Percentiles rank a stretch among this genome's conserved stretches.
Conservation (phyloP, 2,888 invertebrate species). For the Drosophila tripunctata region DNA sequence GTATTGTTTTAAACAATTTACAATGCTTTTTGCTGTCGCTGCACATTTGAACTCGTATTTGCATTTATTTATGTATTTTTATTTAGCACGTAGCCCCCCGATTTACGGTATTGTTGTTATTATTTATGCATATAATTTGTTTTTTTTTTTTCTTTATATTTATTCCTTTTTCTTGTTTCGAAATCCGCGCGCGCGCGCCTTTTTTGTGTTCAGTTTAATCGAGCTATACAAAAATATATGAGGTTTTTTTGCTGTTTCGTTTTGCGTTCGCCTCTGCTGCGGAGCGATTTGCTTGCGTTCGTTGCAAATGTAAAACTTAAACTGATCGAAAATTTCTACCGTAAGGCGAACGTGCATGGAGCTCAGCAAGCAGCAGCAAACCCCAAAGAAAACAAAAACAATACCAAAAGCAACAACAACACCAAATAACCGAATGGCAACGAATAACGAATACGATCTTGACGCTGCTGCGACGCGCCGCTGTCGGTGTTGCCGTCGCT, state of each 20-base stretch:
- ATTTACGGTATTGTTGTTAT: constrained; percentile 15
- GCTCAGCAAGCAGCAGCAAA: constrained; percentile 71
- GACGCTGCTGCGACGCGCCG: constrained; percentile 25
- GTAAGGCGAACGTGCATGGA: constrained; percentile 62
- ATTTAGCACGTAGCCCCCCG: constrained; percentile 42
- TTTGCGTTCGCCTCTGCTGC: constrained; percentile 58
- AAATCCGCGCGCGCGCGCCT: constrained; percentile 53
- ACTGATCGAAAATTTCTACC: constrained; percentile 84
- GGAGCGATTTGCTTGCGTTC: constrained; percentile 76
- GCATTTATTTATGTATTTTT: constrained; percentile 37
- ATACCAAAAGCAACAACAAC: constrained; percentile 35
- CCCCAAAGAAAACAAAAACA: constrained; percentile 33
- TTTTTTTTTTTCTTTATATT: background rate
- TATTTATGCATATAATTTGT: constrained; percentile 3
- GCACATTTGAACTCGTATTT: constrained; percentile 61
- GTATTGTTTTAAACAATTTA: constrained; percentile 52
- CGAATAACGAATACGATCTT: constrained; percentile 54
- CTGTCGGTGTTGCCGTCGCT: constrained; percentile 23
- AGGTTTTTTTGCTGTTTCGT: constrained; percentile 50
- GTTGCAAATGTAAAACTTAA: constrained; percentile 83
- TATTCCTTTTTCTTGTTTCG: constrained; percentile 15
- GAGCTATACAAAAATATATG: constrained; percentile 30
- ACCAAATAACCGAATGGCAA: constrained; percentile 36
- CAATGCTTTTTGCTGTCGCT: constrained; percentile 50
- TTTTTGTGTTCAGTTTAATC: constrained; percentile 32